Base-by-base conservation (phyloP, 2,797 vertebrate species). In the Manis pentadactyla region DNA sequence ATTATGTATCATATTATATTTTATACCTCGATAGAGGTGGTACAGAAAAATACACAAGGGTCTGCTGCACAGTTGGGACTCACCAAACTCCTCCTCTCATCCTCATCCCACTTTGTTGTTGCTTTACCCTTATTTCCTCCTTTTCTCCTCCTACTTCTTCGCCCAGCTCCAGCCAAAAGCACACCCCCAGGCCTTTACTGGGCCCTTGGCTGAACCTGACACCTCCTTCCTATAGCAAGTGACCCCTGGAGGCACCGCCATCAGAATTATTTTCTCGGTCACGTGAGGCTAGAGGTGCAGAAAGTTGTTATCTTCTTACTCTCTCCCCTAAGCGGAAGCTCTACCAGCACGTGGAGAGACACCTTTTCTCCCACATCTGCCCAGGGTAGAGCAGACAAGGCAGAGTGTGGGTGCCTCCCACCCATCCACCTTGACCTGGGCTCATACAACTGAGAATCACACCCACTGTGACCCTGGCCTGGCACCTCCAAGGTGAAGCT, bases 61-160 rank as follows among this genome's bases (percentile, higher is more conserved):
- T 10, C 39, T 84, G n/a, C 23, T 4, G n/a, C 27, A 4, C 0
- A 3, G 39, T 0, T 8, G 55, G 0, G 13, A 27, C 5, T 57
- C 59, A 17, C 37, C 25, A 78, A 46, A n/a, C 73, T 17, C 64
- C 64, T 21, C 27, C 25, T 21, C 17, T 1, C 64, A 19, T 15
- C 14, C 5, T 19, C 1, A 1, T 34, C 25, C 11, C 10, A 0
- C 14, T 23, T 68, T 77, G 69, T 17, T 7, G 7, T 25, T 18
- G 42, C 66, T 82, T 49, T 39, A 14, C 34, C 21, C 18, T 77
- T 74, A 31, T 68, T 29, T 63, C 46, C 34, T 68, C 17, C 17
- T 51, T 42, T 19, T 71, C 8, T 37, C 21, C 64, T 82, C n/a
- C 29, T 73, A 23, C 51, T 31, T 82, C 39, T 15, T 82, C 31